Conservation (phyloP, 1,140 invertebrate genomes). For the Triops cancriformis region DNA sequence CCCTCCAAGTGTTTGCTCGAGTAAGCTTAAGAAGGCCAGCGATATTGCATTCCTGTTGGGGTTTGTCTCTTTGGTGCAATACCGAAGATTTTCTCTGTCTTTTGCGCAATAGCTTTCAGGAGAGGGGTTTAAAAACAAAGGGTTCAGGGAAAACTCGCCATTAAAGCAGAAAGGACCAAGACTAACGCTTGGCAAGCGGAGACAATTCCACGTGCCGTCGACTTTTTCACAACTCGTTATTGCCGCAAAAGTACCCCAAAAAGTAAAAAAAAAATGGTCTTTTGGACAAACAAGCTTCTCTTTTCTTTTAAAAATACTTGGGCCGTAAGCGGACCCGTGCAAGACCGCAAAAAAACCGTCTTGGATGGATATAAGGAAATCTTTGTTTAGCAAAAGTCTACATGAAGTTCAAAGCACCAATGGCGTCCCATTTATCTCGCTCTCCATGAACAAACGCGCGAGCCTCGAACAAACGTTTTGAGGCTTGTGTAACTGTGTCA, state of each 20-base stretch:
- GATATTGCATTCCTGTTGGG: not conserved
- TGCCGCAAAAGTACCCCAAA: not conserved
- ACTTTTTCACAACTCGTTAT: not conserved
- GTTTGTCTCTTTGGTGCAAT: not conserved
- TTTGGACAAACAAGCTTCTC: not conserved
- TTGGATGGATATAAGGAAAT: not conserved
- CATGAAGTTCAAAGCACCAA: not conserved
- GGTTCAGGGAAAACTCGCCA: not conserved
- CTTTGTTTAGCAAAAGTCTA: not conserved
- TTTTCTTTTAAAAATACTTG: not conserved
- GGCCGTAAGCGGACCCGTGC: no score
- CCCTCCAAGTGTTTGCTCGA: not conserved
- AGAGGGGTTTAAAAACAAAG: not conserved
- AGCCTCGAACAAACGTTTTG: no score
- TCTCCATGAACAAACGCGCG: not conserved
- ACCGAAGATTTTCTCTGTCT: not conserved
- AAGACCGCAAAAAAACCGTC: not conserved
- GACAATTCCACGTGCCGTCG: no score
- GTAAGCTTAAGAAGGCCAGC: not conserved
- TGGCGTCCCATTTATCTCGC: not conserved
- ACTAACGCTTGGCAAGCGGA: not conserved
- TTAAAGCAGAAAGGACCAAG: not conserved
- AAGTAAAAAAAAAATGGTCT: not conserved
- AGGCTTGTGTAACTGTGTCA: not conserved
- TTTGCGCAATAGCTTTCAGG: not conserved